These are phyloP conservation scores for Synergus japonicus DNA, from an alignment of 2,888 invertebrate genomes.

Conservation along the genomic window DNA sequence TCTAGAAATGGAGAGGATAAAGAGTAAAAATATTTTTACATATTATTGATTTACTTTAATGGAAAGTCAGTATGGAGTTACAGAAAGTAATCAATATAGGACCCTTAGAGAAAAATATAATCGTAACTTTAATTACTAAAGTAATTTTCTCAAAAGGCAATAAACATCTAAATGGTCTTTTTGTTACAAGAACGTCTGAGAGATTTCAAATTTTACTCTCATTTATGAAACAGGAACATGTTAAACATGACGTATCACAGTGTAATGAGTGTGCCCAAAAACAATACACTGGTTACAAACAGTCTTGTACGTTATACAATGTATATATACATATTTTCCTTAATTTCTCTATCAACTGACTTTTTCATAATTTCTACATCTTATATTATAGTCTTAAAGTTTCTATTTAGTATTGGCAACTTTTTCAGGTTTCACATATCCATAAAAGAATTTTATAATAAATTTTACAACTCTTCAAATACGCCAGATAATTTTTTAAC, in stretches of 20 bases:
- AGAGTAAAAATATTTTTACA: neutral
- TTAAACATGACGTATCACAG: conserved; percentile 23
- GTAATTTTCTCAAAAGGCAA: neutral
- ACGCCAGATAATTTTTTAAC: neutral
- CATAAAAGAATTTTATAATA: neutral
- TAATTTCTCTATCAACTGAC: conserved; percentile 2
- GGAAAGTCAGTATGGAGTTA: conserved; percentile 13
- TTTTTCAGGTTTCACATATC: neutral
- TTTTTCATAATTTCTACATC: neutral
- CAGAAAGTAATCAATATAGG: conserved; percentile 14
- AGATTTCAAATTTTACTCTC: conserved; percentile 11
- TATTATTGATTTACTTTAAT: conserved; percentile 18
- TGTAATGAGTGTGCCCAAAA: conserved; percentile 29
- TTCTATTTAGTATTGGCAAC: neutral
- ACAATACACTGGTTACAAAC: conserved; percentile 23
- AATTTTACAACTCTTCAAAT: neutral
- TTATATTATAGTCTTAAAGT: neutral
- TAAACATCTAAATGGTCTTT: neutral
- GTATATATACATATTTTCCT: neutral
- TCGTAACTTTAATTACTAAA: conserved; percentile 2
- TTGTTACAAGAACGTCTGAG: neutral
- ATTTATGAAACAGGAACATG: conserved; percentile 24
- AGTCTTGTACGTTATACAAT: conserved; percentile 24
- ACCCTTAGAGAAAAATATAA: conserved; percentile 15
- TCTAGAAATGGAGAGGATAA: neutral